Evolutionary conservation across 2,888 invertebrate species (phyloP), one percentile per base, ranked within the genome.

Genomic region (Sphaeridia pumilis): DNA sequence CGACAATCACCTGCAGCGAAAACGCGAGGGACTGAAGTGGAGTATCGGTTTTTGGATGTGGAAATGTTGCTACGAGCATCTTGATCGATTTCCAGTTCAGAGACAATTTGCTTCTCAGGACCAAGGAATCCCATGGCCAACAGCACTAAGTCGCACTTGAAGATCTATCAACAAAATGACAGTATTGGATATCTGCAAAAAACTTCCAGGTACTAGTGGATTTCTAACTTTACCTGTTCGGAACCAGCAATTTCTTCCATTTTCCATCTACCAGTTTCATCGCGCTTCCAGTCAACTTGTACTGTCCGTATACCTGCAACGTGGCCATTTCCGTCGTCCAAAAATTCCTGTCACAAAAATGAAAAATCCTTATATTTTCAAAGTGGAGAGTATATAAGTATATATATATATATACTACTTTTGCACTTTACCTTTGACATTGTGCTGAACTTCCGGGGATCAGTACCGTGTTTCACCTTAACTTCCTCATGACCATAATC

Each of bases 401-500:
- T 43, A n/a, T 31, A 10, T 31, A 12, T 31, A 10, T 31, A 12
- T 31, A 31, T 31, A 31, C 14, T 12, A 10, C 10, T 31, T 31
- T 31, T 10, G 4, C 26, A 3, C 17, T 41, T 53, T 65, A 79
- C 80, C 73, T 94, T 92, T 68, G 92, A 93, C 65, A 93, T 80
- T 47, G 93, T 89, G 60, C 85, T 87, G 75, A 89, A 98, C 66
- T 84, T 83, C 51, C 97, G 78, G 2, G 97, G 98, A 73, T 98
- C 97, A 35, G 81, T 79, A 12, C 93, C 94, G 69, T 82, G 86
- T 68, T 85, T 84, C n/a, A 88, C 78, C 68, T 83, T 82, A 2
- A 88, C 92, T 73, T 98, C 98, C 67, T 97, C 95, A 68, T 98
- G 97, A 0, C 98, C 98, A 69, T 98, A 98, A 72, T 98, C 98